Base-by-base conservation (phyloP, 30 jellyfish, hydroid and myxozoan species). In the Phacellophora camtschatica region DNA sequence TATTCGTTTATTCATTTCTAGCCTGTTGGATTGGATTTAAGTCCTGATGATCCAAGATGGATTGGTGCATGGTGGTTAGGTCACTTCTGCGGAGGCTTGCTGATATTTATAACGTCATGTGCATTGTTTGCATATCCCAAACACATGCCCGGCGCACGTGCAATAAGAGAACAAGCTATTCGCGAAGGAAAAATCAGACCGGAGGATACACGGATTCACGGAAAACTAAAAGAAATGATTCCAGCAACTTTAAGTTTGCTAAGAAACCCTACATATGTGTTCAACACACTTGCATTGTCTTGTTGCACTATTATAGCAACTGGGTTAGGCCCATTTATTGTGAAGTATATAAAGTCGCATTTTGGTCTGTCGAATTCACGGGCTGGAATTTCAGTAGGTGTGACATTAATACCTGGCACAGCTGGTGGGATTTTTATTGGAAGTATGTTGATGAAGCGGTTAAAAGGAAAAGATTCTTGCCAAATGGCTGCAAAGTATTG, bases 31-130 rank as follows among this genome's bases (percentile, higher is more conserved):
- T 16, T 92, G 23, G 77, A 92, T 53, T 76, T 92, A 30, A 92
- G 94, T 67, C 98, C 98, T 10, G 97, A 86, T 32, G 98, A 92
- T 68, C 98, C 98, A 1, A 75, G 96, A 63, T 92, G 98, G 98
- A 86, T 92, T 35, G 98, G 98, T 9, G 98, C 98, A 2, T 92
- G 98, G 98, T 92, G 98, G 98, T 82, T 92, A 31, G 98, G 98
- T 16, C 98, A 92, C 57, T 86, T 92, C 74, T 92, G 88, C 45
- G 98, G 98, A 37, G 98, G 96, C 34, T 39, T 92, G 22, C 69
- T 92, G 66, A 92, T 92, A 25, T 81, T 92, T 61, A 58, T 92
- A 27, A 76, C 98, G 16, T 85, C 98, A 0, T 92, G 95, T 71
- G 98, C 98, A 13, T 67, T 92, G 35, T 74, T 92, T n/a, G 98